Base-by-base conservation (phyloP, 2,888 invertebrate genomes). In the Matsumyia berberina region DNA sequence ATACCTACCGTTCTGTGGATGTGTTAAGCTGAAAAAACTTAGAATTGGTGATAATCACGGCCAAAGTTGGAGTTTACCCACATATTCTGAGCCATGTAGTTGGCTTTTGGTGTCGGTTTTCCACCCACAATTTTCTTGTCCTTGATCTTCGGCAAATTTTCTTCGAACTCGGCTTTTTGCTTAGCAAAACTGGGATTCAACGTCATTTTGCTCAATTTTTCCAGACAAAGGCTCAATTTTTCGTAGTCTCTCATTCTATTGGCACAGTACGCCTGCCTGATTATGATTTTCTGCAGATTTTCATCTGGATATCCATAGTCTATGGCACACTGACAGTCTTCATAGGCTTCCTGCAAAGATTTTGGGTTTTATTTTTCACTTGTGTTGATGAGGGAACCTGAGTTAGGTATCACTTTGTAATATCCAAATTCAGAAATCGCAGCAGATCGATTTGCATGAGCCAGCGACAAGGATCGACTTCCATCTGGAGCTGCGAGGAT, bases 361-460 rank as follows among this genome's bases (percentile, higher is more conserved):
- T 17, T n/a, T 33, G 5, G n/a, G 39, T 8, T 9, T 29, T 6
- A 0, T 1, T 39, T 1, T 12, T 12, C 19, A 60, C 55, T 17
- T 66, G 31, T 9, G 15, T 9, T 9, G 44, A 35, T 9, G 55
- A 5, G 8, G 7, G 8, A 37, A 37, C 5, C n/a, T 0, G 7
- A 58, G 0, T 5, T 1, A 60, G 64, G 0, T 9, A 69, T 67
- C 44, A 86, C 87, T 44, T 86, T 44, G 58, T 87, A 91, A 39
- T 89, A 90, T 0, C 90, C 90, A 51, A 89, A 88, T 44, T 90
- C 89, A 58, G 90, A 89, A 7, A 91, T 69, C 0, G 89, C 90
- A 79, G 89, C 88, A 0, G 90, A 91, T 0, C 92, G 88, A 86
- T 92, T 92, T 0, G 91, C 92, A 86, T 88, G 90, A 0, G 89